These are phyloP conservation scores for Noturus placidus DNA, from an alignment of 2,113 vertebrate species.

Conservation along the genomic window DNA sequence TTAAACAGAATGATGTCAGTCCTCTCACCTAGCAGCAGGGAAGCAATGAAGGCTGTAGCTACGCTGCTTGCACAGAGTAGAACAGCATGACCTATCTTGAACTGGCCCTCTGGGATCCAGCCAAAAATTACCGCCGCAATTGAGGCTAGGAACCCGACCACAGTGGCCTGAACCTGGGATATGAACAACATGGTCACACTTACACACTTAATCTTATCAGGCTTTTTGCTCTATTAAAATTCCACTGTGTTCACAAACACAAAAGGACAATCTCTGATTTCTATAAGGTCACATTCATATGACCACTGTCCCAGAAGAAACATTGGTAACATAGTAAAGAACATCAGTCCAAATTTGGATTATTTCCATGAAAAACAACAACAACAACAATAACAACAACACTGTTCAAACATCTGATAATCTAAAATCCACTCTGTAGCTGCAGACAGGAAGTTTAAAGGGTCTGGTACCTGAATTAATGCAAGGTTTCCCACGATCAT, in stretches of 20 bases:
- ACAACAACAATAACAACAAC: background rate
- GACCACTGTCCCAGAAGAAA: background rate
- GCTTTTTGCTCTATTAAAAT: background rate
- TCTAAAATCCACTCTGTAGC: background rate
- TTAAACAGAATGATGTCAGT: background rate
- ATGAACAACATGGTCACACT: slow-evolving; percentile 19
- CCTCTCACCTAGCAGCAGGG: slow-evolving; percentile 86
- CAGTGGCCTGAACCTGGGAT: slow-evolving; percentile 92
- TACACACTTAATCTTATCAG: background rate
- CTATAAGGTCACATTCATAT: slow-evolving; percentile 5
- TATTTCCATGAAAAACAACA: slow-evolving; percentile 5
- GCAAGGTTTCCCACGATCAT: slow-evolving; percentile 97
- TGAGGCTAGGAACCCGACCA: slow-evolving; percentile 96
- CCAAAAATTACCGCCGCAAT: slow-evolving; percentile 94
- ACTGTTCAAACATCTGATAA: slow-evolving; percentile 56
- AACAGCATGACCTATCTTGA: slow-evolving; percentile 86
- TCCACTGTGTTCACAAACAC: background rate
- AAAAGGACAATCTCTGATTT: slow-evolving; percentile 1
- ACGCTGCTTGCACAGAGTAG: slow-evolving; percentile 96
- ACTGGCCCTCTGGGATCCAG: slow-evolving; percentile 96
- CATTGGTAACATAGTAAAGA: background rate
- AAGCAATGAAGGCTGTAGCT: slow-evolving; percentile 95
- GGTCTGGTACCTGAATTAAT: slow-evolving; percentile 87
- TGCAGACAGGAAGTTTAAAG: slow-evolving; percentile 10
- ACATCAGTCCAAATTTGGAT: background rate